phyloP scores from a whole-genome alignment of 2,797 vertebrate species.

The Salarias fasciatus region DNA sequence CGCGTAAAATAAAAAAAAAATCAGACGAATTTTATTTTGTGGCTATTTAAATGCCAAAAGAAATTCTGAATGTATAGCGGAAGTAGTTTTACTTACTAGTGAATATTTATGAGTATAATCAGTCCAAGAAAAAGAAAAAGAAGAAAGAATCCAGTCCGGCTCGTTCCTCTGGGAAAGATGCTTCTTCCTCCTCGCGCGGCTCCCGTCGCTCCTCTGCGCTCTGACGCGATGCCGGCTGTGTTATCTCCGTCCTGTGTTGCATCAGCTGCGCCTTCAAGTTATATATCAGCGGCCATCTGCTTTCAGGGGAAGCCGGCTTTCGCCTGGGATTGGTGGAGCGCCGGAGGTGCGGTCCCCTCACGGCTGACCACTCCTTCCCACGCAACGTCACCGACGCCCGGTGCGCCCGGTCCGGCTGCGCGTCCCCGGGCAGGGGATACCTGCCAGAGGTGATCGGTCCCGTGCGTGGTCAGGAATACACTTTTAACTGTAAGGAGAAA shows the following conservation, averaged over 20 bases:
- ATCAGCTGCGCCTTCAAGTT: slow-evolving; percentile 76
- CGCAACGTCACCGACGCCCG: slow-evolving; percentile 35
- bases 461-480: too few species aligned
- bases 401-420: too few species aligned
- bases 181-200: slow-evolving; percentile 15
- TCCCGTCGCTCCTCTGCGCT: not conserved
- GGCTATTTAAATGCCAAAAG: too few species aligned
- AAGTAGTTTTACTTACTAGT: slow-evolving; percentile 71
- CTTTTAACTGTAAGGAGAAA: too few species aligned
- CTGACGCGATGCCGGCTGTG: slow-evolving; percentile 35
- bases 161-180: not conserved
- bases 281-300: slow-evolving; percentile 77
- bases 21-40: too few species aligned
- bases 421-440: too few species aligned
- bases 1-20: too few species aligned
- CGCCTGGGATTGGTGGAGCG: slow-evolving; percentile 76
- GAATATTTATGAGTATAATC: not conserved
- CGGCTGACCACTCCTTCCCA: slow-evolving; percentile 53
- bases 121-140: slow-evolving; percentile 11
- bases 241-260: slow-evolving; percentile 74
- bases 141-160: not conserved
- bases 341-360: slow-evolving; percentile 79
- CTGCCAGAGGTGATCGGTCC: too few species aligned
- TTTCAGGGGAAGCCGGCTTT: slow-evolving; percentile 63
- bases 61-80: too few species aligned